Conservation (phyloP, 2,797 vertebrate genomes). For the Ceryle rudis region DNA sequence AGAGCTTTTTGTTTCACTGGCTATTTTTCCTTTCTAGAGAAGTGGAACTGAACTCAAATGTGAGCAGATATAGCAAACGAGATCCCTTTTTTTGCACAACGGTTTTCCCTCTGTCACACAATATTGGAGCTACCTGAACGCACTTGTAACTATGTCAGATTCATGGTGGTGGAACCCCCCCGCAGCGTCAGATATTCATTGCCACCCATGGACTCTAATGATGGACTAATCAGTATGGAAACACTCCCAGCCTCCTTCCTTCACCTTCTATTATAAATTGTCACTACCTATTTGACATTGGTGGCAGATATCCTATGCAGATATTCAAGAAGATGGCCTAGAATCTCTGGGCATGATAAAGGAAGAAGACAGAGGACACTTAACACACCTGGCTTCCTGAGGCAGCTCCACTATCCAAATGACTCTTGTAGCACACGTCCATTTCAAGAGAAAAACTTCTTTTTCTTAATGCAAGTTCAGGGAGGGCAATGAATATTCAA, state of each 20-base stretch:
- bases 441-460: background rate
- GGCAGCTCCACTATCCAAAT: background rate
- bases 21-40: background rate
- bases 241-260: background rate
- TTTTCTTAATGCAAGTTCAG: background rate
- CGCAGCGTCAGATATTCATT: background rate
- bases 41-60: background rate
- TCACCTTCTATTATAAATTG: background rate
- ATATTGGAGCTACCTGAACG: background rate
- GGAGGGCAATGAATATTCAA: background rate
- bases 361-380: background rate
- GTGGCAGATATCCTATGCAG: background rate
- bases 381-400: background rate
- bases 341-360: background rate
- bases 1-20: background rate
- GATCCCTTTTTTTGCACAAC: background rate
- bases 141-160: background rate
- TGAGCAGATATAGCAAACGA: background rate
- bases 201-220: background rate
- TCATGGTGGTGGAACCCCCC: background rate
- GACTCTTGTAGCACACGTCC: background rate
- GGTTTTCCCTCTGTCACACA: background rate
- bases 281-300: background rate
- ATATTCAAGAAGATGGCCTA: background rate
- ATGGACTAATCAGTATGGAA: background rate